Base-by-base conservation (phyloP, 1,140 invertebrate genomes). In the Bombus confusus region DNA sequence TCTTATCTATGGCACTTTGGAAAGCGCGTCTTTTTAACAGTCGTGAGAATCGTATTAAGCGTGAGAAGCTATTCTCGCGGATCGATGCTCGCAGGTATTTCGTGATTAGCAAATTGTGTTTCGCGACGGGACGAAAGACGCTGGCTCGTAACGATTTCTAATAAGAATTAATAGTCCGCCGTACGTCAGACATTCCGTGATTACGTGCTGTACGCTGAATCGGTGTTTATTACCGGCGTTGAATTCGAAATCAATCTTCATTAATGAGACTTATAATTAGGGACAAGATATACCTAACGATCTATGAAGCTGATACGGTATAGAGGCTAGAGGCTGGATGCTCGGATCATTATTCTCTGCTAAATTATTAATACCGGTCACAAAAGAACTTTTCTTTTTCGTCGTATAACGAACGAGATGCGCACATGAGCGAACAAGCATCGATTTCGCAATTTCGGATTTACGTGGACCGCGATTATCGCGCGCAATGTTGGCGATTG, bases 181-280 rank as follows among this genome's bases (percentile, higher is more conserved):
- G 39, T 68, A 57, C 34, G 83, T 78, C 80, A 68, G 84, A 59
- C 71, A 74, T 77, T 88, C 68, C 80, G 77, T 83, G 88, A 89
- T 89, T 89, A 88, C 80, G 66, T 57, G 75, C 43, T 66, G 76
- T 39, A 68, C 37, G 39, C 37, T 77, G 87, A 89, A 89, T 89
- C 85, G 77, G 68, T 86, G 87, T 87, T 89, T 89, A 88, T 89
- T 89, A 89, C 87, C 80, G 77, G 78, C 87, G 88, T 89, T 89
- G 87, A 89, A 89, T 89, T 89, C 77, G 76, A 89, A 89, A 89
- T 89, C 88, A 89, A 89, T 89, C 88, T 89, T 85, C 87, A 89
- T 89, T 89, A 89, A 89, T 86, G 88, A 89, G 88, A 86, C 86
- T 89, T 83, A 89, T 89, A 89, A 89, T 89, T 89, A 89, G 85